phyloP scores from a whole-genome alignment of 2,888 invertebrate species.

The Cyclophora albipunctata region DNA sequence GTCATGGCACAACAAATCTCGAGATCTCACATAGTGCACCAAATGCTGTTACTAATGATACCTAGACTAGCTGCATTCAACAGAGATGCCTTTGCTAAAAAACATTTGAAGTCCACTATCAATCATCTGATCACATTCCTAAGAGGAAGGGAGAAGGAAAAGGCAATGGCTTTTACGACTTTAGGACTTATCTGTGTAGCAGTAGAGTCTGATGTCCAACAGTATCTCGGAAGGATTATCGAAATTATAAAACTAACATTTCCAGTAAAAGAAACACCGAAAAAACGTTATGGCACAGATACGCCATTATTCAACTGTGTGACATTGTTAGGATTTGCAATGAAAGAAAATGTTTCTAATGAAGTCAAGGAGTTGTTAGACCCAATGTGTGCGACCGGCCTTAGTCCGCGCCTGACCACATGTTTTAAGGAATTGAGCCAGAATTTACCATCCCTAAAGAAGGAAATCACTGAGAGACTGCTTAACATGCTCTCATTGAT shows the following conservation, averaged over 20 bases:
- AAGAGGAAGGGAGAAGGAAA: slow-evolving; percentile 88
- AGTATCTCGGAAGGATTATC: slow-evolving; percentile 88
- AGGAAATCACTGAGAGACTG: slow-evolving; percentile 93
- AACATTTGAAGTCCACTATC: slow-evolving; percentile 85
- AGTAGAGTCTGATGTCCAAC: slow-evolving; percentile 86
- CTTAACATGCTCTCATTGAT: slow-evolving; percentile 93
- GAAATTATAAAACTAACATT: slow-evolving; percentile 84
- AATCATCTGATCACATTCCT: slow-evolving; percentile 85
- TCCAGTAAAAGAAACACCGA: slow-evolving; percentile 85
- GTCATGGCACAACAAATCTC: slow-evolving; percentile 89
- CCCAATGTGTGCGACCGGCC: slow-evolving; percentile 92
- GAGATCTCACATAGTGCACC: slow-evolving; percentile 88
- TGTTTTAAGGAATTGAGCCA: slow-evolving; percentile 93
- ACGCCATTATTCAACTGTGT: slow-evolving; percentile 95
- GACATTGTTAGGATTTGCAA: slow-evolving; percentile 92
- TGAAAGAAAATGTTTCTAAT: slow-evolving; percentile 83
- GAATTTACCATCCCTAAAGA: slow-evolving; percentile 90
- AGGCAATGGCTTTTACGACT: slow-evolving; percentile 90
- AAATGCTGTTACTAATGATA: slow-evolving; percentile 88
- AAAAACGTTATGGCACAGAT: slow-evolving; percentile 84
- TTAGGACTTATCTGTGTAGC: slow-evolving; percentile 95
- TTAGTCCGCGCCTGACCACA: slow-evolving; percentile 92
- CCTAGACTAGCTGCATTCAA: slow-evolving; percentile 96
- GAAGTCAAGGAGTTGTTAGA: slow-evolving; percentile 91
- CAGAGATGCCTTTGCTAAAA: slow-evolving; percentile 83